Conservation (phyloP, 1,140 invertebrate genomes). For the Drosophila mojavensis region DNA sequence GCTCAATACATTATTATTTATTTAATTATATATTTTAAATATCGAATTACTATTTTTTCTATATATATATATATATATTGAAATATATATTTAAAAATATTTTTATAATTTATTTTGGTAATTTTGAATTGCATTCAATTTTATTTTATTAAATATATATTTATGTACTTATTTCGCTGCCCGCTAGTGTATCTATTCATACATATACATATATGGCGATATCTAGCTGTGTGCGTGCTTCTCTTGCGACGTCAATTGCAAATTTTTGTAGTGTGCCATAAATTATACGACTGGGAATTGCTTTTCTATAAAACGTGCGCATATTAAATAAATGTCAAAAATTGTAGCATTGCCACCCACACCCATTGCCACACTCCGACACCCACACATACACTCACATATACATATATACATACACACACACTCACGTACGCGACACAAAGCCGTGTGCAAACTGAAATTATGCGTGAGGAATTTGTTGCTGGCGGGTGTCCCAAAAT, state of each 20-base stretch:
- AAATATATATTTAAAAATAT: too few relatives aligned
- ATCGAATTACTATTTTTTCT: too few relatives aligned
- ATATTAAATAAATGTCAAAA: conserved; percentile 83
- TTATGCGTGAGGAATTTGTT: conserved; percentile 65
- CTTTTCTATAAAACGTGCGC: conserved; percentile 83
- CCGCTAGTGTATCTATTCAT: conserved; percentile 17
- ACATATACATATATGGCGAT: conserved; percentile 19
- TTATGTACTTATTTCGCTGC: not conserved
- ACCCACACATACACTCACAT: conserved; percentile 6
- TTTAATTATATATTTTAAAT: too few relatives aligned
- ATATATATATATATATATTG: too few relatives aligned
- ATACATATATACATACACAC: conserved; percentile 5
- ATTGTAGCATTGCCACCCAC: conserved; percentile 52
- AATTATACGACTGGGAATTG: conserved; percentile 82
- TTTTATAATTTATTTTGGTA: too few relatives aligned
- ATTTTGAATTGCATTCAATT: too few relatives aligned
- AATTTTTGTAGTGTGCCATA: conserved; percentile 82
- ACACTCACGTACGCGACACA: conserved; percentile 13
- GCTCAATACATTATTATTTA: too few relatives aligned
- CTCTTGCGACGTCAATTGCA: conserved; percentile 65
- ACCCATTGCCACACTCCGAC: not conserved
- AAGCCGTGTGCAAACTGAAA: conserved; percentile 53
- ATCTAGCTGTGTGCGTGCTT: conserved; percentile 14
- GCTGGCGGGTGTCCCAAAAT: conserved; percentile 59
- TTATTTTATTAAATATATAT: too few relatives aligned